Conservation (phyloP, 2,888 invertebrate genomes). For the Heterodera filipjevi region DNA sequence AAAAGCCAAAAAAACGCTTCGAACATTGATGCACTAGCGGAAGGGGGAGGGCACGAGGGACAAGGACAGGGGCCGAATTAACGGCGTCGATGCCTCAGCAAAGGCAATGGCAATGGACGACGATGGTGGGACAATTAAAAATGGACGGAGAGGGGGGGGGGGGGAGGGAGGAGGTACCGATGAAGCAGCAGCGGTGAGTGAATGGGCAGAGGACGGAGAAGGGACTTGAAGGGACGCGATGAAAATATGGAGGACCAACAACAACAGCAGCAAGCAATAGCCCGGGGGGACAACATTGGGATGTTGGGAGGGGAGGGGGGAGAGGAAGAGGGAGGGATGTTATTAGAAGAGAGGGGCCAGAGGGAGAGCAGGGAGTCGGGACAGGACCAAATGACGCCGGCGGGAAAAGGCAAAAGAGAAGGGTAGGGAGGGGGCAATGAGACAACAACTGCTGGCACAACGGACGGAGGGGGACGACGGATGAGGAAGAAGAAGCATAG, state of each 20-base stretch:
- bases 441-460: conserved; percentile 5
- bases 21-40: not conserved
- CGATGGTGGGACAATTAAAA: not conserved
- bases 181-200: not conserved
- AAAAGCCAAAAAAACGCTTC: conserved; percentile 5
- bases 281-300: not conserved
- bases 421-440: not conserved
- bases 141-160: not conserved
- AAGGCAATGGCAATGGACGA: not conserved
- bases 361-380: too few species aligned
- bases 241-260: not conserved
- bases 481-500: not conserved
- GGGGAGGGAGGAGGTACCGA: not conserved
- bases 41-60: not conserved
- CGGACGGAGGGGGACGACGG: not conserved
- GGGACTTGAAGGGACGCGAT: not conserved
- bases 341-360: not conserved
- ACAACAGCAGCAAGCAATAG: not conserved
- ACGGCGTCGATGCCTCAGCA: not conserved
- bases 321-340: not conserved
- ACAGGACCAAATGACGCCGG: conserved; percentile 7
- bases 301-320: not conserved
- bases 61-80: not conserved
- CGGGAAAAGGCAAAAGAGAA: not conserved
- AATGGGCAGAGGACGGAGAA: not conserved